Evolutionary conservation across 64 coral and sea anemone genomes (phyloP), one percentile per base, ranked within the genome.

Genomic region (Montipora capricornis): DNA sequence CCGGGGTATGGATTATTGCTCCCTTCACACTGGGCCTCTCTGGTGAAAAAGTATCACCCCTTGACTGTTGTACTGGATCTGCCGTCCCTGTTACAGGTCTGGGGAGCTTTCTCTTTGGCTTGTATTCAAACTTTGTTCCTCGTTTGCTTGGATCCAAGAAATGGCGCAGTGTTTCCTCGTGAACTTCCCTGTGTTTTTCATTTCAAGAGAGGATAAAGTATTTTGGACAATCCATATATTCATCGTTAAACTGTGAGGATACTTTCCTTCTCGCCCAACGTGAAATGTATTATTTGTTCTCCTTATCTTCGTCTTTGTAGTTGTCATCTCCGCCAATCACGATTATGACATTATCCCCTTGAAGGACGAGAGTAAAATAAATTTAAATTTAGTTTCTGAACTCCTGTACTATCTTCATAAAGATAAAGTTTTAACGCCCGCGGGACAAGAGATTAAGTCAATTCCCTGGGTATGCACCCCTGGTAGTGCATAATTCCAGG

Each of bases 201-300:
- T 96, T 37, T 91, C 95, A 96, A 19, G 95, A 96, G 29, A 96
- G 93, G 3, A 96, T 87, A 17, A 96, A 93, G 16, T 91, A 79
- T 44, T 87, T 78, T 4, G 53, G 45, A 48, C 94, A 90, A 75
- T 92, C 85, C 47, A 95, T 11, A 58, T 47, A 92, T 62, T 89
- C 89, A 2, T 64, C 9, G 2, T 19, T 69, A 47, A 95, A 95
- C 78, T 95, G 94, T 64, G 94, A 92, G n/a, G 44, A 81, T 4
- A 95, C 55, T 17, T 96, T 96, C 29, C 80, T 71, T 1, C 45
- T 51, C 6, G 90, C 87, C 91, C 87, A 87, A 2, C 81, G 95
- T 46, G 95, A 96, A 49, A 96, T 64, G 3, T 93, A 79, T 17
- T 53, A 20, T 8, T n/a, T 29, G 74, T 75, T 80, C 62, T 89